A percentile compares a stretch with the other conserved stretches of the same genome.
These are phyloP conservation scores for Chloropsis hardwickii DNA, from an alignment of 2,113 vertebrate species.

Conservation along the genomic window DNA sequence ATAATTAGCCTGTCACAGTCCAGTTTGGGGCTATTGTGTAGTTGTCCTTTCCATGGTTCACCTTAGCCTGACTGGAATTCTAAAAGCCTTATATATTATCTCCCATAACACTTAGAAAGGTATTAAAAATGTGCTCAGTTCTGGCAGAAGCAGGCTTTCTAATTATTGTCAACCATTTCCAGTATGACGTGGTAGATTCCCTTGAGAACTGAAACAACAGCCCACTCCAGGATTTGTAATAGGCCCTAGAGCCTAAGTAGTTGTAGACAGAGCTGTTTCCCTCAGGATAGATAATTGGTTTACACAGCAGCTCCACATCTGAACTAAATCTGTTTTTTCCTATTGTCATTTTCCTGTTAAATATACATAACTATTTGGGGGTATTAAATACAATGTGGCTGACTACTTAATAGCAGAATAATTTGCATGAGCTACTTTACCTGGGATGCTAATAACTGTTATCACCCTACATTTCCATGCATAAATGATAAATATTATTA, in stretches of 20 bases:
- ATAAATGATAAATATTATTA: conserved; percentile 72
- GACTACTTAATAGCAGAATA: conserved; percentile 69
- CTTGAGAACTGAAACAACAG: conserved; percentile 80
- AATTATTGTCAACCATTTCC: conserved; percentile 85
- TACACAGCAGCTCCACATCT: conserved; percentile 81
- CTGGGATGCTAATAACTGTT: conserved; percentile 69
- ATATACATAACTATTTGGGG: conserved; percentile 76
- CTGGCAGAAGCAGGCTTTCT: conserved; percentile 80
- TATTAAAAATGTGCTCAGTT: conserved; percentile 83
- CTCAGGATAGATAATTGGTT: conserved; percentile 84
- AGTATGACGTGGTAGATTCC: conserved; percentile 83
- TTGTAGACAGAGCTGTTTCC: conserved; percentile 81
- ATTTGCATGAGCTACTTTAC: conserved; percentile 70
- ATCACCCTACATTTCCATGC: conserved; percentile 60
- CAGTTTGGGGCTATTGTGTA: conserved; percentile 94
- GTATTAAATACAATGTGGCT: conserved; percentile 70
- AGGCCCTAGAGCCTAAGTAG: conserved; percentile 83
- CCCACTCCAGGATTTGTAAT: conserved; percentile 81
- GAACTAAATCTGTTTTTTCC: conserved; percentile 76
- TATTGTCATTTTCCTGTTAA: conserved; percentile 75
- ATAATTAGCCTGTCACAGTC: conserved; percentile 98
- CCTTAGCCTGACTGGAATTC: conserved; percentile 87
- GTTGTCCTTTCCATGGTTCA: conserved; percentile 85
- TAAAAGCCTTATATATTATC: conserved; percentile 85
- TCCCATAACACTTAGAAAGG: conserved; percentile 82